Evolutionary conservation across 2,113 vertebrate species (phyloP).

Genomic region (Trematocara zebra): DNA sequence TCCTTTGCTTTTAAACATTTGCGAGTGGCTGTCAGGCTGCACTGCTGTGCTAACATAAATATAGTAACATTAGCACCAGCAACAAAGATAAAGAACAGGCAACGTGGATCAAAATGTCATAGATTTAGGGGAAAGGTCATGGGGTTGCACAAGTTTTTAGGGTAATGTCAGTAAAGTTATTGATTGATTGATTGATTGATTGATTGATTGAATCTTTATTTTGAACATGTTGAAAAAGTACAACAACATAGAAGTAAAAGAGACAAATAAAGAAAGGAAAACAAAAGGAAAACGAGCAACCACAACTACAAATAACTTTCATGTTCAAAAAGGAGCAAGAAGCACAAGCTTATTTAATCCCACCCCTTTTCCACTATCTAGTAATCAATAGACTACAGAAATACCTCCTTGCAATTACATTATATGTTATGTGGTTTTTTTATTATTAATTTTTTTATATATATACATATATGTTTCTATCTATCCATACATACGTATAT

Average conservation of each 20-base stretch:
- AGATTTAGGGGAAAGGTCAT: not conserved
- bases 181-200: not conserved
- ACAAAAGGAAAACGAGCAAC: rapidly evolving
- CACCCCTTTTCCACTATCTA: not conserved
- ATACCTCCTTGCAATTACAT: not conserved
- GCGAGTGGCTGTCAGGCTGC: not conserved
- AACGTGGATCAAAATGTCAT: not conserved
- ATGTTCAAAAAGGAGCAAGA: not conserved
- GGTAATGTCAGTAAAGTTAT: not conserved
- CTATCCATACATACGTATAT: rapidly evolving
- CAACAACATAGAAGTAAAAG: not conserved
- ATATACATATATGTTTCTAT: not conserved
- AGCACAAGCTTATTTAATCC: not conserved
- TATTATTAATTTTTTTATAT: not conserved
- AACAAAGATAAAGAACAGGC: not conserved
- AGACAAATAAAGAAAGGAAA: not conserved
- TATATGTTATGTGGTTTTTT: not conserved
- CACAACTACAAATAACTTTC: not conserved
- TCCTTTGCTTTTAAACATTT: not conserved
- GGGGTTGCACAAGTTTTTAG: not conserved
- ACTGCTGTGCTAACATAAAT: not conserved
- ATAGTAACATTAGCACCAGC: not conserved
- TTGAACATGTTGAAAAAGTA: not conserved
- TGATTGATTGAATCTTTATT: not conserved
- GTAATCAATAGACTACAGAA: not conserved